Base-by-base conservation (phyloP, 1,140 invertebrate genomes). In the Nomia melanderi region DNA sequence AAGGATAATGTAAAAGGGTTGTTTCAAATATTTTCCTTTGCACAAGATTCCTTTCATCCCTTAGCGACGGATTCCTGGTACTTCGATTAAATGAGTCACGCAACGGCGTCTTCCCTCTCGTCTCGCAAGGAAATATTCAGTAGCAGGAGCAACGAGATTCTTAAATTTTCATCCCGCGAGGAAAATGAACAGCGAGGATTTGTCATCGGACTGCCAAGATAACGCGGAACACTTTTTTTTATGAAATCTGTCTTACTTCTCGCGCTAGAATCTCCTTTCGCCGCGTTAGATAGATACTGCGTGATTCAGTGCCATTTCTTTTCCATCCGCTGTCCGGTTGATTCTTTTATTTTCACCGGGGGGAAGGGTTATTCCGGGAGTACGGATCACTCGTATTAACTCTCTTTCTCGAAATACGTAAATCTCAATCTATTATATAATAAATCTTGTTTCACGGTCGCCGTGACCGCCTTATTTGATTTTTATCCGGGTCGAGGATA, bases 281-380 rank as follows among this genome's bases (percentile, higher is more conserved):
- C 20, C 5, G 7, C 20, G 39, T 25, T 71, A 60, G 56, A 71
- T 62, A 47, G 39, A 62, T 36, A 47, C 56, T n/a, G 56, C 59
- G 36, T 71, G 69, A 71, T 71, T 71, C 47, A 62, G 29, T 44
- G n/a, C 20, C n/a, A 74, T 74, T 74, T 56, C 50, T 74, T 74
- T 44, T 57, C 62, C 36, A 66, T 65, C 27, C 54, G 39, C 9
- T n/a, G n/a, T 29, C 41, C 36, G 11, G 47, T 41, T 66, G 50
- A 74, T 66, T 74, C 53, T 62, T 73, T 72, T 65, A 65, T 73
- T 65, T 64, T 31, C 44, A 29, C 36, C 23, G 29, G 17, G 23
- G 41, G 41, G 60, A 73, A 65, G 33, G 44, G 60, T 64, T 73
- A 54, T 54, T 73, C 41, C 6, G 29, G 20, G 60, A 73, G 65